Percentiles rank a stretch among this genome's conserved stretches.
Conservation (phyloP, 2,113 vertebrate genomes). For the Andinoacara biseriatus region DNA sequence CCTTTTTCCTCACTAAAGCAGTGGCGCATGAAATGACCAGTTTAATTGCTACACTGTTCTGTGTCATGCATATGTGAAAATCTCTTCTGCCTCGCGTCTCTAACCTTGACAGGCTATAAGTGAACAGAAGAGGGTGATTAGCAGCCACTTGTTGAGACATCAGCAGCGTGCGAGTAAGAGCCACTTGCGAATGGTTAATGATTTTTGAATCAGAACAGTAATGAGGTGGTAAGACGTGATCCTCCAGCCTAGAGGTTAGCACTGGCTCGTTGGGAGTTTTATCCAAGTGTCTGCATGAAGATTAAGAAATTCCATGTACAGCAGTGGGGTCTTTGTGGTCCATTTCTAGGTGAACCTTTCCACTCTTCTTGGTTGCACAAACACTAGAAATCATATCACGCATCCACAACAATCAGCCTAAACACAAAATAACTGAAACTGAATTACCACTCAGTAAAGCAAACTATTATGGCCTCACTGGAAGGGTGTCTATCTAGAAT, state of each 20-base stretch:
- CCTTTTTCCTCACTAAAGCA: neutral
- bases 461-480: too few species aligned
- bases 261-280: neutral
- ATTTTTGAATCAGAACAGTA: conserved; percentile 19
- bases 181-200: neutral
- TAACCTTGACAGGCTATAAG: conserved; percentile 9
- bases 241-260: neutral
- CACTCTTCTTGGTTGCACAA: neutral
- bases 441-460: too few species aligned
- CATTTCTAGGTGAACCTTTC: neutral
- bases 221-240: conserved; percentile 12
- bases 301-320: neutral
- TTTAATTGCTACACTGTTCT: conserved; percentile 41
- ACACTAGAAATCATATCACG: neutral
- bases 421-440: neutral
- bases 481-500: too few species aligned
- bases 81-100: conserved; percentile 13
- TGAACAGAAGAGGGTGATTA: conserved; percentile 38
- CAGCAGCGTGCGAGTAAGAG: conserved; percentile 10
- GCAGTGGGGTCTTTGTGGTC: neutral
- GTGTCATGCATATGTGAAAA: conserved; percentile 32
- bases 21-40: neutral
- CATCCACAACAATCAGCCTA: neutral
- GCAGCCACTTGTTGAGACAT: conserved; percentile 7
- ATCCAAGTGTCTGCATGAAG: neutral